These are phyloP conservation scores for Drosophila funebris DNA, from an alignment of 1,140 invertebrate genomes.

Conservation along the genomic window DNA sequence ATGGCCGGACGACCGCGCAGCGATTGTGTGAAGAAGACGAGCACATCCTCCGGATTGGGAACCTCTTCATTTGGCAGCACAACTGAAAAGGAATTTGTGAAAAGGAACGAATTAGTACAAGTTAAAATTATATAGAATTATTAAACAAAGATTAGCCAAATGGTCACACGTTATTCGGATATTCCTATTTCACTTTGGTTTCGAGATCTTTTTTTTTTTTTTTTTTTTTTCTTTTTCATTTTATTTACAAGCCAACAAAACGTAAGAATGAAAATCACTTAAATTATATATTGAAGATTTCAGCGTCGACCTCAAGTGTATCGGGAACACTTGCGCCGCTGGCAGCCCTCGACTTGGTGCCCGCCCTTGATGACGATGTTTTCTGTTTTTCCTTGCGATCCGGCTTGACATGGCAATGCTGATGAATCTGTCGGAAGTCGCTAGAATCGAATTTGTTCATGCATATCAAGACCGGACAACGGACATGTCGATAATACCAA, in stretches of 20 bases:
- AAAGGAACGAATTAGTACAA: constrained; percentile 31
- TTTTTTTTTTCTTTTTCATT: constrained; percentile 24
- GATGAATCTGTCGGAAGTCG: constrained; percentile 79
- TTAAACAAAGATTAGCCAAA: constrained; percentile 36
- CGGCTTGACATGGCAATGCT: constrained; percentile 68
- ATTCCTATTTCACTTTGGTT: constrained; percentile 1
- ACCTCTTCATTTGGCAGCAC: constrained; percentile 77
- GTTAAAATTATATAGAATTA: neutral
- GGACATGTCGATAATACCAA: constrained; percentile 78
- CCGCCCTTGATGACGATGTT: too few species aligned
- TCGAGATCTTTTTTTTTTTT: neutral
- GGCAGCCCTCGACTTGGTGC: constrained; percentile 2
- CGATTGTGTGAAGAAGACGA: constrained; percentile 81
- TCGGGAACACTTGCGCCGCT: constrained; percentile 32
- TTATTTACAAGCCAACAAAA: constrained; percentile 55
- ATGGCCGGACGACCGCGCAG: constrained; percentile 80
- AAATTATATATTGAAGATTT: constrained; percentile 65
- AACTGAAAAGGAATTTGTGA: constrained; percentile 55
- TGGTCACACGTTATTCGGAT: neutral
- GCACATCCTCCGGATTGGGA: constrained; percentile 76
- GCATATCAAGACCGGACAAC: constrained; percentile 79
- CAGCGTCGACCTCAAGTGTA: constrained; percentile 29
- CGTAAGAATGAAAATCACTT: constrained; percentile 35
- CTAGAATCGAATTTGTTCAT: constrained; percentile 75
- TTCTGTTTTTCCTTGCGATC: constrained; percentile 42